Base-by-base conservation (phyloP, 2,888 invertebrate species). In the Nemoura dubitans region DNA sequence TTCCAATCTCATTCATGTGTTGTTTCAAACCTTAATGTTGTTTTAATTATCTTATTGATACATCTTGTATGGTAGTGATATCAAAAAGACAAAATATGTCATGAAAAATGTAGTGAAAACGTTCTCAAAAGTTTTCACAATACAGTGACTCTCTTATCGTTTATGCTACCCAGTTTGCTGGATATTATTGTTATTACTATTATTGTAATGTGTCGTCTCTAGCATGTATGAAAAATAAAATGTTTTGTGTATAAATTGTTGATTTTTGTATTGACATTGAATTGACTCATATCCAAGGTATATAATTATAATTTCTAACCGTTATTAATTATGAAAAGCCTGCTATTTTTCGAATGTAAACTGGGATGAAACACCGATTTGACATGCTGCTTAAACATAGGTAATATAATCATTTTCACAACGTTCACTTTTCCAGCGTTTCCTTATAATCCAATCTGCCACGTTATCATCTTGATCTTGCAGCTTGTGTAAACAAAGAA, bases 191-290 rank as follows among this genome's bases (percentile, higher is more conserved):
- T 59, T 59, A 59, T 36, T 10, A 59, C 21, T 59, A 59, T 59
- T 59, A 21, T 59, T 59, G 14, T 59, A 59, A 1, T 59, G 59
- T 59, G 10, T 21, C 21, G 59, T 21, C 21, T 59, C 10, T 59
- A 59, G 59, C 59, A 59, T 59, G 59, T 59, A 59, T 59, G 59
- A 59, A 59, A 59, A 59, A 59, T 59, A 59, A 59, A 59, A 21
- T 59, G 59, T 59, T 59, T 59, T 59, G 36, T 59, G 59, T 59
- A 21, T 59, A 59, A 7, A 59, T 21, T 1, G 21, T 14, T 14
- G 59, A 59, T 14, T 59, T 6, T 36, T 36, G 10, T 10, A 10
- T 36, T 36, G 36, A 3, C 36, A 6, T 36, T 36, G 5, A n/a
- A n/a, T n/a, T n/a, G n/a, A n/a, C n/a, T n/a, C n/a, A n/a, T n/a